phyloP scores from a whole-genome alignment of 2,797 vertebrate genomes.

The Falco naumanni region DNA sequence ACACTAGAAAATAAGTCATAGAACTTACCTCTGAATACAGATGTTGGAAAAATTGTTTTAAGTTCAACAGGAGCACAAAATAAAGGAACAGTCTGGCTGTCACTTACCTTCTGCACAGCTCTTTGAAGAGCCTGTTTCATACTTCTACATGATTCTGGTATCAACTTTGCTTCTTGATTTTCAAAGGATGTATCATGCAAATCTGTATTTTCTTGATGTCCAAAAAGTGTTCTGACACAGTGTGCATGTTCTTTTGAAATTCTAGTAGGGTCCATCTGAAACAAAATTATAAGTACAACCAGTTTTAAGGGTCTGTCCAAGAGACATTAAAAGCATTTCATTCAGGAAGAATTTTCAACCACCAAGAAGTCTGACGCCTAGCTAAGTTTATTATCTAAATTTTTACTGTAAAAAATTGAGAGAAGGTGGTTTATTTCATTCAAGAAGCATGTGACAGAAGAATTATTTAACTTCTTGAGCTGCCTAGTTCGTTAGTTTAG shows the following conservation, averaged over 20 bases:
- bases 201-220: conserved; percentile 71
- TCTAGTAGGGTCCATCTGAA: conserved; percentile 81
- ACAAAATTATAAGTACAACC: neutral
- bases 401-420: neutral
- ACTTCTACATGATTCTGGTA: conserved; percentile 78
- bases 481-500: neutral
- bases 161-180: conserved; percentile 66
- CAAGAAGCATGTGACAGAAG: neutral
- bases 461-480: neutral
- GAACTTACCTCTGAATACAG: neutral
- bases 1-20: neutral
- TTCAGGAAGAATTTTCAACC: neutral
- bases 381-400: neutral
- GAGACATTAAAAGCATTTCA: neutral
- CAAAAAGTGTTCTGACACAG: conserved; percentile 79
- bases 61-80: neutral
- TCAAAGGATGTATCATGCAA: conserved; percentile 71
- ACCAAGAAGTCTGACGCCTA: neutral
- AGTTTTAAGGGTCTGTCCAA: neutral
- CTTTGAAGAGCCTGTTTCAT: conserved; percentile 79
- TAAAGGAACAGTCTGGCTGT: neutral
- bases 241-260: conserved; percentile 78
- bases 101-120: conserved; percentile 77
- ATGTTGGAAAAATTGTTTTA: neutral
- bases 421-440: neutral